Percentiles rank a stretch among this genome's conserved stretches.
phyloP scores from a whole-genome alignment of 2,888 invertebrate genomes.

The Calameuta filiformis region DNA sequence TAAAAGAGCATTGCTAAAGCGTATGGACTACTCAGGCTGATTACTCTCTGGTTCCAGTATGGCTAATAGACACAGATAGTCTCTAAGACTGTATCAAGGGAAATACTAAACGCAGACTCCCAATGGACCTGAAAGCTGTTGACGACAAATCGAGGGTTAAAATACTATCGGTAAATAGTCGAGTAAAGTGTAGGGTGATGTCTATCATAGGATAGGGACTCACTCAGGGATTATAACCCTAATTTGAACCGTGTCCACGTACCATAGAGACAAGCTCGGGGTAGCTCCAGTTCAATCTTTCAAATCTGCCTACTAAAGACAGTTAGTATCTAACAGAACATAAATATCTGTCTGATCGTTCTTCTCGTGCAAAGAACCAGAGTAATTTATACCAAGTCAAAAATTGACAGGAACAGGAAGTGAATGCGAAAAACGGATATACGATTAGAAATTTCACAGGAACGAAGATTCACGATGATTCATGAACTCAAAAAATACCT shows the following conservation, averaged over 20 bases:
- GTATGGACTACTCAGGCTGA: not conserved
- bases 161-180: constrained; percentile 64
- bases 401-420: not conserved
- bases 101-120: constrained; percentile 39
- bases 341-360: not conserved
- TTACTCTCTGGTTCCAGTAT: not conserved
- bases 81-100: not conserved
- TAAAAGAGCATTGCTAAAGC: not conserved
- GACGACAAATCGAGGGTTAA: constrained; percentile 67
- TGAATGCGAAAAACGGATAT: not conserved
- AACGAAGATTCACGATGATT: not conserved
- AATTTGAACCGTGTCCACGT: constrained; percentile 49
- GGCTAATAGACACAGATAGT: not conserved
- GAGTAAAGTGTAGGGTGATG: constrained; percentile 40
- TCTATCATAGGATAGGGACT: constrained; percentile 47
- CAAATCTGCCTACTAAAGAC: not conserved
- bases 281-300: not conserved
- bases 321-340: not conserved
- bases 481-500: not conserved
- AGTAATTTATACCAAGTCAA: not conserved
- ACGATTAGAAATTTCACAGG: not conserved
- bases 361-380: not conserved
- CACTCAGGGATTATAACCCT: constrained; percentile 64
- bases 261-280: not conserved
- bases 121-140: constrained; percentile 62